Percentiles rank a stretch among this genome's conserved stretches.
Evolutionary conservation across 2,113 vertebrate genomes (phyloP).

Genomic region (Alosa alosa): DNA sequence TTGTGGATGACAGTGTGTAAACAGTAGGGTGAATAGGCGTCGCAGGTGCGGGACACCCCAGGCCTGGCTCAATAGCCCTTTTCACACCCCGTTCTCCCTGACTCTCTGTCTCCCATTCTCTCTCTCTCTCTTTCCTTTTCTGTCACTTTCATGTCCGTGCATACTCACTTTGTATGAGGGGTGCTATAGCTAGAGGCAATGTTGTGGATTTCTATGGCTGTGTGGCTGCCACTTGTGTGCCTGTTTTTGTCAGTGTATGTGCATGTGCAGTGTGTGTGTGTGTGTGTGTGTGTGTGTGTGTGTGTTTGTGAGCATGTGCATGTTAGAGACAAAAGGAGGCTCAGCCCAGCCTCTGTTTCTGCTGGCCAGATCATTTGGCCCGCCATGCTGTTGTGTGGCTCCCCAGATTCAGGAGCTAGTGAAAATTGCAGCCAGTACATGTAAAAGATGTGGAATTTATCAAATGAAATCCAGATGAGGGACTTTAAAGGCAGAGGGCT

Average conservation of each 20-base stretch:
- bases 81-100: conserved; percentile 63
- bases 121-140: conserved; percentile 41
- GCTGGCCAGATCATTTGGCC: conserved; percentile 37
- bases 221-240: neutral
- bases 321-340: neutral
- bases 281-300: conserved; percentile 18
- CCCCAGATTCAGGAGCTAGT: conserved; percentile 58
- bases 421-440: conserved; percentile 66
- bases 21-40: conserved; percentile 75
- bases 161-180: neutral
- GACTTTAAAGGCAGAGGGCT: conserved; percentile 62
- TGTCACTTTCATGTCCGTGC: conserved; percentile 36
- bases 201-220: neutral
- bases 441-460: conserved; percentile 75
- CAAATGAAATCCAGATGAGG: conserved; percentile 75
- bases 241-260: neutral
- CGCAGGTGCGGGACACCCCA: conserved; percentile 74
- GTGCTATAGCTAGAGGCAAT: neutral
- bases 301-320: neutral
- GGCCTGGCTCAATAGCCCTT: conserved; percentile 68
- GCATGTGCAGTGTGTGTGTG: neutral
- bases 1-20: conserved; percentile 81
- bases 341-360: conserved; percentile 39
- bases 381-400: conserved; percentile 35
- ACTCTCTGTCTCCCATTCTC: conserved; percentile 40